These are phyloP conservation scores for Drosophila nr. medialis DNA, from an alignment of 2,888 invertebrate genomes.

Conservation along the genomic window DNA sequence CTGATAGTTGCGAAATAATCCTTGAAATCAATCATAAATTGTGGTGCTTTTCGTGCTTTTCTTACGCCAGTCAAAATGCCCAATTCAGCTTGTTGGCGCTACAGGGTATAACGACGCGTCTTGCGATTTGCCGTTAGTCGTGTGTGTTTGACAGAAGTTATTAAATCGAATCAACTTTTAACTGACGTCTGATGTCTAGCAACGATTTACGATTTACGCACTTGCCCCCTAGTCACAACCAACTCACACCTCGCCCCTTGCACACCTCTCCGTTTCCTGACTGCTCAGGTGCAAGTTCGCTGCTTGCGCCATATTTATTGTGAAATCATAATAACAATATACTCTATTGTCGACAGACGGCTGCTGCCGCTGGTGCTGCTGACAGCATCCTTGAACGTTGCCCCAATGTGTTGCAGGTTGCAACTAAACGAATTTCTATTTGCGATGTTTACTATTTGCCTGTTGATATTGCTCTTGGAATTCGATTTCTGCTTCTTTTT, in stretches of 20 bases:
- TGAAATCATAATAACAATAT: constrained; percentile 66
- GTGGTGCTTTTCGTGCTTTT: not conserved
- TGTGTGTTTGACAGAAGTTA: constrained; percentile 73
- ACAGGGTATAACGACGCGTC: constrained; percentile 41
- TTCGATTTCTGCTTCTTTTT: constrained; percentile 26
- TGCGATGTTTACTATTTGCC: constrained; percentile 60
- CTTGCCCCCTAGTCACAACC: constrained; percentile 34
- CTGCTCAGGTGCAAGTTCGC: constrained; percentile 57
- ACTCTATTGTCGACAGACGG: constrained; percentile 32
- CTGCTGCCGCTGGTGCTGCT: constrained; percentile 42
- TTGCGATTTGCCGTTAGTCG: constrained; percentile 50
- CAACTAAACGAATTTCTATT: constrained; percentile 75
- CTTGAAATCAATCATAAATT: not conserved
- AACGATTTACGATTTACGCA: constrained; percentile 54
- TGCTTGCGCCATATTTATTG: constrained; percentile 63
- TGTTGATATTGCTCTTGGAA: constrained; percentile 65
- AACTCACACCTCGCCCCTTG: not conserved
- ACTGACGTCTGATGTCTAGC: constrained; percentile 51
- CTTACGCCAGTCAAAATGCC: constrained; percentile 1
- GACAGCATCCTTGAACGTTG: constrained; percentile 65
- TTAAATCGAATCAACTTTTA: constrained; percentile 76
- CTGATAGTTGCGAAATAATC: not conserved
- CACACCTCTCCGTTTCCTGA: not conserved
- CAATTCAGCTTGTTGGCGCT: not conserved
- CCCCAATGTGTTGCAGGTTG: constrained; percentile 56